Percentiles rank a stretch among this genome's conserved stretches.
phyloP scores from a whole-genome alignment of 1,140 invertebrate species.

The Aphis gossypii region DNA sequence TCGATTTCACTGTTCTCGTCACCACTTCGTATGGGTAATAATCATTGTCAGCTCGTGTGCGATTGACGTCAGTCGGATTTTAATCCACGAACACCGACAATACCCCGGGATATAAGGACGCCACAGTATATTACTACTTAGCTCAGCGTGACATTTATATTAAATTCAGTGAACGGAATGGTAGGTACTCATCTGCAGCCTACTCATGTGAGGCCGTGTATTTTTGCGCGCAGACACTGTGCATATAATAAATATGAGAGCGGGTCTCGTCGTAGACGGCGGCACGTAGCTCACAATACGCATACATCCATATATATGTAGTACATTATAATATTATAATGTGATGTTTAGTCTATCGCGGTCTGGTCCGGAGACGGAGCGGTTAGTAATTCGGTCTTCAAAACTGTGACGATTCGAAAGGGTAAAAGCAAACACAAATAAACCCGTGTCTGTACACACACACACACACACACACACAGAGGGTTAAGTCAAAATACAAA shows the following conservation, averaged over 20 bases:
- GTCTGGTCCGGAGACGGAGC: background rate
- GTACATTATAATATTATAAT: background rate
- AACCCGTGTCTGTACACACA: background rate
- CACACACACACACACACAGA: background rate
- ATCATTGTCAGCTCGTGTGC: too few relatives aligned
- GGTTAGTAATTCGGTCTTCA: background rate
- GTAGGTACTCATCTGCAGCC: too few relatives aligned
- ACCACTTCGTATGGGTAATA: too few relatives aligned
- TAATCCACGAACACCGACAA: too few relatives aligned
- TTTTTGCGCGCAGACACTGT: background rate
- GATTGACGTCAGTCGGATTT: too few relatives aligned
- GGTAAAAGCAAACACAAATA: background rate
- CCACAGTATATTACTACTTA: too few relatives aligned
- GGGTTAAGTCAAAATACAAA: background rate
- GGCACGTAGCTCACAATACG: background rate
- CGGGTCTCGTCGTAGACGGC: background rate
- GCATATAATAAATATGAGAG: background rate
- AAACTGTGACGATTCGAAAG: background rate
- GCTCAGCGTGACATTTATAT: too few relatives aligned
- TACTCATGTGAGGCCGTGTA: background rate
- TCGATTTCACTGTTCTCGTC: too few relatives aligned
- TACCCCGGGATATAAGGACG: too few relatives aligned
- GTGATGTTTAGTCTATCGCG: background rate
- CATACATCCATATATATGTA: too few relatives aligned
- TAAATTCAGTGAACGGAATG: too few relatives aligned